Percentiles rank a stretch among this genome's conserved stretches.
phyloP scores from a whole-genome alignment of 2,888 invertebrate species.

The Deilephila elpenor region DNA sequence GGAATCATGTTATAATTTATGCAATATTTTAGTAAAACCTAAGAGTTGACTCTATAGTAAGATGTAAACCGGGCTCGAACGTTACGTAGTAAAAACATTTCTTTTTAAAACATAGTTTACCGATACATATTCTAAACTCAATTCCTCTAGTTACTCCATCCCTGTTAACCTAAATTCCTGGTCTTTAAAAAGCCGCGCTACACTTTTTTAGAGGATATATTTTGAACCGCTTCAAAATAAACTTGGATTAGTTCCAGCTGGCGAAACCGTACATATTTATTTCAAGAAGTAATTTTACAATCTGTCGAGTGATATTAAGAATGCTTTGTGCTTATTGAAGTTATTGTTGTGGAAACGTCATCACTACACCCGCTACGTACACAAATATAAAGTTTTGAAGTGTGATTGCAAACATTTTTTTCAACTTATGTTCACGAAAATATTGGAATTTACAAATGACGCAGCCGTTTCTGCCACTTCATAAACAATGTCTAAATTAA shows the following conservation, averaged over 20 bases:
- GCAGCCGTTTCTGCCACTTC: background rate
- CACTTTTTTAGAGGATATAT: conserved; percentile 38
- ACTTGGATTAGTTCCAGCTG: conserved; percentile 40
- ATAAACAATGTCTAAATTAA: too few relatives aligned
- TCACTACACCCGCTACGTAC: background rate
- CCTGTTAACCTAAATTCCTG: conserved; percentile 23
- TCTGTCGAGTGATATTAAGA: background rate
- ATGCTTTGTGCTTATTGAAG: too few relatives aligned
- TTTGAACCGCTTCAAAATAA: conserved; percentile 39
- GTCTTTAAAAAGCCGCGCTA: conserved; percentile 19
- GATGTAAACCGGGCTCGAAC: background rate
- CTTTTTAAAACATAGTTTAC: background rate
- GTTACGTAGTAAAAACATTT: background rate
- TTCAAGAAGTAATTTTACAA: conserved; percentile 2
- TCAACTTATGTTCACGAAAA: background rate
- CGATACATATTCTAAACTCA: background rate
- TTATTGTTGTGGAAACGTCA: background rate
- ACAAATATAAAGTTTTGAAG: background rate
- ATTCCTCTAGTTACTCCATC: background rate
- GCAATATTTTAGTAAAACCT: background rate
- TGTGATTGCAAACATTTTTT: background rate
- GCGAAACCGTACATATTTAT: conserved; percentile 23
- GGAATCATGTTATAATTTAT: too few relatives aligned
- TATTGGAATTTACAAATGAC: background rate
- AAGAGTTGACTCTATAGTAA: background rate